Base-by-base conservation (phyloP, 2,888 invertebrate genomes). In the Ophion costatus region DNA sequence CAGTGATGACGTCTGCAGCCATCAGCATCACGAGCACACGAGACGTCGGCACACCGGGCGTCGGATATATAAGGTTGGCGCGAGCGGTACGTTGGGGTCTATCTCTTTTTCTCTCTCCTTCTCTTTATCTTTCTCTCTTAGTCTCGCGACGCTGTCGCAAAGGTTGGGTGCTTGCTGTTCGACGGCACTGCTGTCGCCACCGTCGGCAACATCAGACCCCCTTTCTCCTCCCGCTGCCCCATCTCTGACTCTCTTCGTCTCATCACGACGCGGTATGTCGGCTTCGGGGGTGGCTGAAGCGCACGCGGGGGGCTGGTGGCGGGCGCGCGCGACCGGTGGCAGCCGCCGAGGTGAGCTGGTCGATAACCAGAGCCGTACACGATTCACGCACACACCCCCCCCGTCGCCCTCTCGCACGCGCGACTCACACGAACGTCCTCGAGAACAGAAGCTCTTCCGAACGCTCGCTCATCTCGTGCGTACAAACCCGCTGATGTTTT, bases 161-260 rank as follows among this genome's bases (percentile, higher is more conserved):
- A 76, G 85, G 82, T 85, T 80, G 85, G 85, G 85, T 85, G 80
- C 80, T 79, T 85, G 80, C 80, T 79, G 82, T 82, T 71, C 82
- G 82, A 74, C 82, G 80, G 77, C 69, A 69, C 75, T 63, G 75
- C 79, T 74, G 76, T 74, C 81, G 78, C 80, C 75, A 80, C 81
- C 82, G 79, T 82, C 82, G 77, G 79, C 78, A 79, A 82, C 86
- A 70, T 80, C 74, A 24, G 59, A 33, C 7, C 83, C 83, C 83
- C 71, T 57, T 64, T 29, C 38, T 33, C 63, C 22, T 78, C 75
- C 45, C 42, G 64, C 22, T 85, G 81, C 76, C 75, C 78, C 70
- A 42, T 64, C 77, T 80, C 82, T 24, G 42, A 70, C 70, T 24
- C 29, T 56, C 29, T 51, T 24, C 14, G 64, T 70, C 80, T 81